These are phyloP conservation scores for Drosophila sechellia DNA, from an alignment of 1,140 invertebrate genomes.

Conservation along the genomic window DNA sequence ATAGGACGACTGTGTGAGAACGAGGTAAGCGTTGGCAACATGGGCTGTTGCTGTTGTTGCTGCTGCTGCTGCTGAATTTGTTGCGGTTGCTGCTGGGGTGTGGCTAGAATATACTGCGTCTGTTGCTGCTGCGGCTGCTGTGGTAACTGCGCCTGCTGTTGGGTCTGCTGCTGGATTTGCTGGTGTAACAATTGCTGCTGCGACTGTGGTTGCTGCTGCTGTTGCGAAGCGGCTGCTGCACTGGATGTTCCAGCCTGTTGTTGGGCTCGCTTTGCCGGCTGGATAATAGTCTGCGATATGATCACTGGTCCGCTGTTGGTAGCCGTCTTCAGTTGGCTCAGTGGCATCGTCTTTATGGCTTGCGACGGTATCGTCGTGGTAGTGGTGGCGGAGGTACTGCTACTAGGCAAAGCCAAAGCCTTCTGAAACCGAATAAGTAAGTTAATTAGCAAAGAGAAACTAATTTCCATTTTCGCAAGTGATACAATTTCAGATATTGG, in stretches of 20 bases:
- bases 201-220: conserved; percentile 58
- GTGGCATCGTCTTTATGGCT: conserved; percentile 79
- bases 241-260: conserved; percentile 65
- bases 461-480: background rate
- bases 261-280: conserved; percentile 79
- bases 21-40: conserved; percentile 74
- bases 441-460: background rate
- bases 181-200: conserved; percentile 57
- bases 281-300: conserved; percentile 82
- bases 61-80: conserved; percentile 69
- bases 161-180: conserved; percentile 64
- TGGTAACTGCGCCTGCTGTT: conserved; percentile 33
- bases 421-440: conserved; percentile 47
- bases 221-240: conserved; percentile 61
- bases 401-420: conserved; percentile 54
- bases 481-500: no score
- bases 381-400: conserved; percentile 37
- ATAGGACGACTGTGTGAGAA: conserved; percentile 70
- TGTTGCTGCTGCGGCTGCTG: conserved; percentile 54
- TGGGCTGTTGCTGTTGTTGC: conserved; percentile 41
- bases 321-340: conserved; percentile 78
- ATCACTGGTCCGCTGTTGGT: conserved; percentile 80
- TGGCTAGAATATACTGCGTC: conserved; percentile 60
- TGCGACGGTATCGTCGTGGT: conserved; percentile 75
- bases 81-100: conserved; percentile 52